These are phyloP conservation scores for Hexactinellida sp. DNA, from an alignment of 37 sponge, comb jelly and placozoan species.

Conservation along the genomic window DNA sequence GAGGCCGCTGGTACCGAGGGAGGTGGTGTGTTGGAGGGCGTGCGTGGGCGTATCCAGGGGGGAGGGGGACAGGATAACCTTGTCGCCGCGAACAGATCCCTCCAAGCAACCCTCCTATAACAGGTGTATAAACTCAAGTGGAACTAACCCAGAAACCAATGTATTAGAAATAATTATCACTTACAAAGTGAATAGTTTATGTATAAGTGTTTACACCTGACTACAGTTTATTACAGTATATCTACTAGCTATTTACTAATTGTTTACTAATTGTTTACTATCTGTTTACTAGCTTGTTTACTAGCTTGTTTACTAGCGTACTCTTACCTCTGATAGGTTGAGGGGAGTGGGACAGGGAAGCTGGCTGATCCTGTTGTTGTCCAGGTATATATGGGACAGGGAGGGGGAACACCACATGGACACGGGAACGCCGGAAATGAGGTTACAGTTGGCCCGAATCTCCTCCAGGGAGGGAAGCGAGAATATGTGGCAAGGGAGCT, in stretches of 20 bases:
- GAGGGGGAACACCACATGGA: conserved; percentile 48
- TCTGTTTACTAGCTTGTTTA: too few species aligned
- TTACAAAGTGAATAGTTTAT: too few species aligned
- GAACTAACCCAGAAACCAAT: too few species aligned
- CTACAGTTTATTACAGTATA: too few species aligned
- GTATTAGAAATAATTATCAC: too few species aligned
- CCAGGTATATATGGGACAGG: conserved; percentile 30
- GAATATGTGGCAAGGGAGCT: conserved; percentile 43
- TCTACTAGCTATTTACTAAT: too few species aligned
- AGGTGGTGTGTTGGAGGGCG: background rate
- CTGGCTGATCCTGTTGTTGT: conserved; percentile 32
- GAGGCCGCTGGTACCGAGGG: background rate
- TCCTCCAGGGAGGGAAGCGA: conserved; percentile 38
- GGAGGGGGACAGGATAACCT: background rate
- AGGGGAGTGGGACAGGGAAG: conserved; percentile 29
- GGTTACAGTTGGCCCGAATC: conserved; percentile 35
- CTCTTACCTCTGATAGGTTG: background rate
- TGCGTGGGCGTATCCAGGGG: background rate
- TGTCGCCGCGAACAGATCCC: background rate
- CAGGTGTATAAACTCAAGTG: too few species aligned
- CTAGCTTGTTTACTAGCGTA: too few species aligned
- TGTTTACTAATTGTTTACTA: too few species aligned
- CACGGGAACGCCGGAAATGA: conserved; percentile 29
- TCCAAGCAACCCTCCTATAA: background rate
- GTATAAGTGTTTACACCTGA: too few species aligned